Evolutionary conservation across 1,140 invertebrate genomes (phyloP).

Genomic region (Meteorus sp.): DNA sequence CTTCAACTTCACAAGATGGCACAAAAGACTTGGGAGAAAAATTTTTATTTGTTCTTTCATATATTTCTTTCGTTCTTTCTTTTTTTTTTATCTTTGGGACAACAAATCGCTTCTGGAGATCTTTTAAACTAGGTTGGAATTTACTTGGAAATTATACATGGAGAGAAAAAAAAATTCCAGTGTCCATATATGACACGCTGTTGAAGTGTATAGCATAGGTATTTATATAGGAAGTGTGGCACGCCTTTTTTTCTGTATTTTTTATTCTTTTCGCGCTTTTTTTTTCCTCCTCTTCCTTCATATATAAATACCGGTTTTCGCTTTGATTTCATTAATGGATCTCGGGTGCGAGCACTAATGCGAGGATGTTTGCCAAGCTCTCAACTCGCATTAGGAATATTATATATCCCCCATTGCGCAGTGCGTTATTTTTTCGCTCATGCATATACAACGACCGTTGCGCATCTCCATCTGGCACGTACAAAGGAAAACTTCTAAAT

Average conservation of each 20-base stretch:
- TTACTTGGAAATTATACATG: too few relatives aligned
- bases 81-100: too few relatives aligned
- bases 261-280: too few relatives aligned
- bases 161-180: too few relatives aligned
- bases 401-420: constrained; percentile 5
- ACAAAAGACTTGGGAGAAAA: background rate
- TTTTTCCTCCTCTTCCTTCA: background rate
- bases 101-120: too few relatives aligned
- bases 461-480: constrained; percentile 11
- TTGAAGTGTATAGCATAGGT: background rate
- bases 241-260: constrained; percentile 2
- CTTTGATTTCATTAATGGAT: constrained; percentile 51
- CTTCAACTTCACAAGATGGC: background rate
- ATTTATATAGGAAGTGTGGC: background rate
- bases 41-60: background rate
- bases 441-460: constrained; percentile 17
- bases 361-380: constrained; percentile 46
- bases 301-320: constrained; percentile 23
- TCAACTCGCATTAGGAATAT: constrained; percentile 42
- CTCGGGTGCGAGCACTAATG: constrained; percentile 45
- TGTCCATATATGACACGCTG: background rate
- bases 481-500: background rate
- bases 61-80: background rate
- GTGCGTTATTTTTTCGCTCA: constrained; percentile 6
- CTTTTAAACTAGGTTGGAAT: too few relatives aligned